Conservation (phyloP, 2,113 vertebrate genomes). For the Uropsilus gracilis region DNA sequence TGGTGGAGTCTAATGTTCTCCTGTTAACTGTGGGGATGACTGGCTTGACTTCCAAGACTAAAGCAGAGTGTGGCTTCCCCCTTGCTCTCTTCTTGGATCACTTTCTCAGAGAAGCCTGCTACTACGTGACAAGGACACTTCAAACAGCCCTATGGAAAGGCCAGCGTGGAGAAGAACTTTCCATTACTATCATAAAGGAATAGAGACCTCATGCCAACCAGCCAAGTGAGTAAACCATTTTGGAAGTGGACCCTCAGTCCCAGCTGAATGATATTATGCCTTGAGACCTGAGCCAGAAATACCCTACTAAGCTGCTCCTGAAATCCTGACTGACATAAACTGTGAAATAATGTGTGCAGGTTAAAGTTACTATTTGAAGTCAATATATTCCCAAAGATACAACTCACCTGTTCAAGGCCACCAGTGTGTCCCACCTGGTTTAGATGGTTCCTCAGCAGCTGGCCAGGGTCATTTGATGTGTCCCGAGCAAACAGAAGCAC, state of each 20-base stretch:
- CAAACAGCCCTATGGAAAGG: neutral
- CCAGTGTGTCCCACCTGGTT: constrained; percentile 94
- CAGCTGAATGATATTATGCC: neutral
- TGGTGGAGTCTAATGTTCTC: neutral
- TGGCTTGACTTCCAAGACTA: neutral
- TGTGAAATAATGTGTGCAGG: neutral
- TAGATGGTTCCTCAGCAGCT: constrained; percentile 95
- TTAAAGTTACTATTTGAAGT: neutral
- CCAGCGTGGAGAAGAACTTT: neutral
- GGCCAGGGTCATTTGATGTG: constrained; percentile 91
- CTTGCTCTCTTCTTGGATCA: neutral
- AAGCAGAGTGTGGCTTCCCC: neutral
- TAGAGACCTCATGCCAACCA: neutral
- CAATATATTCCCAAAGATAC: neutral
- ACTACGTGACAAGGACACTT: neutral
- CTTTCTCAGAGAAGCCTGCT: neutral
- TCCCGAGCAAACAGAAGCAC: constrained; percentile 97
- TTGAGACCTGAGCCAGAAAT: neutral
- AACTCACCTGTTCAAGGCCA: constrained; percentile 96
- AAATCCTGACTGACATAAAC: neutral
- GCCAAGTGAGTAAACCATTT: neutral
- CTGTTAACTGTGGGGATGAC: neutral
- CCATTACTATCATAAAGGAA: neutral
- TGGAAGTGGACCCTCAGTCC: neutral
- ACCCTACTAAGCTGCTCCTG: neutral